A percentile compares a stretch with the other conserved stretches of the same genome.
Conservation (phyloP, 2,113 vertebrate species). For the Grammomys dolichurus region DNA sequence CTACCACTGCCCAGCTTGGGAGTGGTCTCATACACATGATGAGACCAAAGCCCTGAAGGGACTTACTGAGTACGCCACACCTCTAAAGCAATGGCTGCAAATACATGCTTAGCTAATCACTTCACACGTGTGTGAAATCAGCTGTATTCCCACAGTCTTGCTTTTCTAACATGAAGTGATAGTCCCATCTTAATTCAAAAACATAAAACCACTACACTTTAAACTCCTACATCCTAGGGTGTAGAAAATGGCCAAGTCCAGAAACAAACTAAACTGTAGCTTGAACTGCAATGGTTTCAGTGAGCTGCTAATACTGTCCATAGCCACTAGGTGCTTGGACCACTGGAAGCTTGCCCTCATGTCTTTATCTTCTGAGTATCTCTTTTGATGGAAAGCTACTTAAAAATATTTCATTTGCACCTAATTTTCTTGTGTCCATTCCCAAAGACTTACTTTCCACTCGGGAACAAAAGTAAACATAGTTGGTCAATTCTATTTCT, state of each 20-base stretch:
- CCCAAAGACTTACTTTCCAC: constrained; percentile 69
- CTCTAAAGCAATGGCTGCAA: neutral
- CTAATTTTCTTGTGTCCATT: constrained; percentile 41
- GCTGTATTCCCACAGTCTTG: neutral
- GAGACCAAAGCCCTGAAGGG: neutral
- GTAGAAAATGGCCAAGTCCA: constrained; percentile 40
- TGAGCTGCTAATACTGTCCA: constrained; percentile 50
- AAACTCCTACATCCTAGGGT: neutral
- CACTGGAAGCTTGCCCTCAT: constrained; percentile 14
- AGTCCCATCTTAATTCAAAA: constrained; percentile 61
- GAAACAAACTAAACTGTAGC: constrained; percentile 32
- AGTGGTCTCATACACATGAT: neutral
- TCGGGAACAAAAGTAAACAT: constrained; percentile 76
- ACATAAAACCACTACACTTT: constrained; percentile 16
- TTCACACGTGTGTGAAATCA: neutral
- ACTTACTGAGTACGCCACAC: neutral
- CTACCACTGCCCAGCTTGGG: neutral
- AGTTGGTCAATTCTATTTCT: constrained; percentile 81
- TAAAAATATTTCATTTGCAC: constrained; percentile 70
- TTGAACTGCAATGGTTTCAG: constrained; percentile 54
- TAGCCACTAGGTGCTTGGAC: constrained; percentile 31
- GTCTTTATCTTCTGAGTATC: neutral
- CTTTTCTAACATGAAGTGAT: constrained; percentile 19
- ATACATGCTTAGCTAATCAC: neutral
- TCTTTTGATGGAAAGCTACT: constrained; percentile 44